Evolutionary conservation across 1,140 invertebrate species (phyloP).

Genomic region (Maconellicoccus hirsutus): DNA sequence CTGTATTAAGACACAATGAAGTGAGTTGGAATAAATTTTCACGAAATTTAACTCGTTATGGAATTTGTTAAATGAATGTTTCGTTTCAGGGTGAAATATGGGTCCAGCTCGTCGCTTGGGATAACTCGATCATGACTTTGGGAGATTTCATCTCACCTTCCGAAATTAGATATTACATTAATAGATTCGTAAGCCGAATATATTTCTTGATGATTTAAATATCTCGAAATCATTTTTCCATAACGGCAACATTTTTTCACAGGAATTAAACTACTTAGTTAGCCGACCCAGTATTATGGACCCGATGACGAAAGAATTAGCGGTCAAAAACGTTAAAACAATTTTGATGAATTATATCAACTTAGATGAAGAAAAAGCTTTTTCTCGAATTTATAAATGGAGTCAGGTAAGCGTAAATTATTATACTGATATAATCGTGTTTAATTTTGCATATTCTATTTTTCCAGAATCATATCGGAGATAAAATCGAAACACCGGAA

Average conservation of each 20-base stretch:
- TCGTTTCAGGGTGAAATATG: conserved; percentile 11
- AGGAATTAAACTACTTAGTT: conserved; percentile 3
- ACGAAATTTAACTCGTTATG: neutral
- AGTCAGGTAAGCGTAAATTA: neutral
- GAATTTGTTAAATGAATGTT: neutral
- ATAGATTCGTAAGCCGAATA: neutral
- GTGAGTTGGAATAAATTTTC: neutral
- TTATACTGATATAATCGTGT: neutral
- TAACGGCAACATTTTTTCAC: neutral
- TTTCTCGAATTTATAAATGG: conserved; percentile 15
- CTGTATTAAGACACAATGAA: neutral
- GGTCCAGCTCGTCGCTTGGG: conserved; percentile 10
- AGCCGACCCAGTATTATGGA: neutral
- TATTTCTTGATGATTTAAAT: neutral
- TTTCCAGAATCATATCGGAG: conserved; percentile 12
- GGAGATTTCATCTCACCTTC: conserved; percentile 3
- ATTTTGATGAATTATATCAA: neutral
- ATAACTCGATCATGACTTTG: conserved; percentile 12
- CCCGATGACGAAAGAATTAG: neutral
- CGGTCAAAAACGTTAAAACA: neutral
- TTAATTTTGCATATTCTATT: neutral
- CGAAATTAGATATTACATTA: conserved; percentile 13
- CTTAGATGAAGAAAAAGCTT: conserved; percentile 1
- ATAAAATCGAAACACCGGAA: neutral
- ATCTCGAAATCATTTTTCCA: no score